A percentile compares a stretch with the other conserved stretches of the same genome.
Conservation (phyloP, 2,797 vertebrate genomes). For the Catostomus latipinnis region DNA sequence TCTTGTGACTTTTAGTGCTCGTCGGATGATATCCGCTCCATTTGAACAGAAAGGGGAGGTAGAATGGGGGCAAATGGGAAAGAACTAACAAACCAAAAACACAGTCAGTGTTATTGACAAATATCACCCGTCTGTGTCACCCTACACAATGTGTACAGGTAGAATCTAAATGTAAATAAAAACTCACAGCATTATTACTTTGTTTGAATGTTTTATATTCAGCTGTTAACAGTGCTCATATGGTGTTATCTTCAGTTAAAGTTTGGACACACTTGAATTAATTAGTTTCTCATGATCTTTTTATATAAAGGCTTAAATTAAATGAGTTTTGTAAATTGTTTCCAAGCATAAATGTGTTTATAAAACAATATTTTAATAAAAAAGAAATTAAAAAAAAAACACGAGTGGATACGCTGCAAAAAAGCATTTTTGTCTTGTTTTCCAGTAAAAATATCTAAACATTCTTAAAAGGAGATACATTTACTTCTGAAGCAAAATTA, state of each 20-base stretch:
- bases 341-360: too few species aligned
- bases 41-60: slow-evolving; percentile 99
- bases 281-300: too few species aligned
- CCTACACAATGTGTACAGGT: not conserved
- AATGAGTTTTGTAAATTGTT: too few species aligned
- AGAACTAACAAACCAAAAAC: slow-evolving; percentile 96
- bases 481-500: too few species aligned
- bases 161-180: not conserved
- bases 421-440: too few species aligned
- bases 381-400: too few species aligned
- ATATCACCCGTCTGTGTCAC: slow-evolving; percentile 15
- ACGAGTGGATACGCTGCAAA: too few species aligned
- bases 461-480: too few species aligned
- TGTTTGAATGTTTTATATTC: not conserved
- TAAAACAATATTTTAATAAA: too few species aligned
- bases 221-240: not conserved
- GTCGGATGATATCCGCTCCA: slow-evolving; percentile 99
- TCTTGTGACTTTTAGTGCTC: slow-evolving; percentile 93
- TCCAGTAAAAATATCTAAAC: too few species aligned
- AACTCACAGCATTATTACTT: not conserved
- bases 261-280: too few species aligned
- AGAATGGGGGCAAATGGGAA: slow-evolving; percentile 96
- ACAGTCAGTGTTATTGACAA: slow-evolving; percentile 79
- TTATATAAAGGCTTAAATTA: too few species aligned
- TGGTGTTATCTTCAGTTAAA: not conserved